A percentile compares a stretch with the other conserved stretches of the same genome.
phyloP scores from a whole-genome alignment of 92 coral and sea anemone species.

The Epizoanthus ramosus region DNA sequence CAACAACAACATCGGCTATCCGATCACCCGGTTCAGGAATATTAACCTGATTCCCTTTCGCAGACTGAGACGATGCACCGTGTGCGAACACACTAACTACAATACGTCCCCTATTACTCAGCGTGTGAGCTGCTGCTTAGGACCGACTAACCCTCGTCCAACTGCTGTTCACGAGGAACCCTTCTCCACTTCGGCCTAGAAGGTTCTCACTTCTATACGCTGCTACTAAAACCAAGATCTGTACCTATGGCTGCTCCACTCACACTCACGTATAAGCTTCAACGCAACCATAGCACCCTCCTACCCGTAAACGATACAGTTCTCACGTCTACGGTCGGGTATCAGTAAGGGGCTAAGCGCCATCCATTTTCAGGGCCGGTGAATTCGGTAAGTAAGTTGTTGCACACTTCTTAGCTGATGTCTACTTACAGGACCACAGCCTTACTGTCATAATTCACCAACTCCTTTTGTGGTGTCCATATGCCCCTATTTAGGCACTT shows the following conservation, averaged over 20 bases:
- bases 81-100: too few relatives aligned
- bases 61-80: too few relatives aligned
- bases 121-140: too few relatives aligned
- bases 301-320: constrained; percentile 43
- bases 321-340: not conserved
- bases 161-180: constrained; percentile 42
- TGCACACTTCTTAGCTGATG: too few relatives aligned
- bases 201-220: not conserved
- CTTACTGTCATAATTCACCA: too few relatives aligned
- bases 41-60: too few relatives aligned
- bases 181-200: constrained; percentile 37
- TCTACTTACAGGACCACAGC: too few relatives aligned
- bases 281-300: constrained; percentile 30
- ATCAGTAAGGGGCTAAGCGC: not conserved
- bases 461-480: not conserved
- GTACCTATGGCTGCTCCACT: constrained; percentile 58
- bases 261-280: constrained; percentile 40
- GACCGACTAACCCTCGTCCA: too few relatives aligned
- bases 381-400: not conserved
- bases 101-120: too few relatives aligned
- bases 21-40: not conserved
- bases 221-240: constrained; percentile 55
- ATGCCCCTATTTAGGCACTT: too few relatives aligned
- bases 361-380: too few relatives aligned
- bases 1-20: not conserved